phyloP scores from a whole-genome alignment of 2,113 vertebrate species.

The Psammodynastes pulverulentus region DNA sequence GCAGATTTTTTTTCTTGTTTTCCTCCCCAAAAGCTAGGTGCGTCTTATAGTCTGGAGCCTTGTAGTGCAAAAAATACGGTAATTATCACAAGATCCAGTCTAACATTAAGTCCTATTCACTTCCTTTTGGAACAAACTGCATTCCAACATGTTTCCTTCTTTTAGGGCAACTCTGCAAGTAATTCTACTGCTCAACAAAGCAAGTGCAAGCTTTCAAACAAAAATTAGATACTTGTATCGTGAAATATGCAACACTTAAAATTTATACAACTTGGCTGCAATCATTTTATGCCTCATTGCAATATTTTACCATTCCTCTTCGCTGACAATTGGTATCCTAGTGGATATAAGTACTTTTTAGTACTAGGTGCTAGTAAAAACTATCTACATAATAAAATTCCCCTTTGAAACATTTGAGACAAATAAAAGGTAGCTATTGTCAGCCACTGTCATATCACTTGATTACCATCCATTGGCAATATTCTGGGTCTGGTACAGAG shows the following conservation, averaged over 20 bases:
- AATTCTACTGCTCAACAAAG: neutral
- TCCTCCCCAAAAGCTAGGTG: too few relatives aligned
- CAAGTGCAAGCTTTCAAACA: neutral
- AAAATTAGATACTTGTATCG: neutral
- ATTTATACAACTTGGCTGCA: neutral
- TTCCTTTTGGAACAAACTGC: constrained; percentile 35
- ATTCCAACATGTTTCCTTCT: constrained; percentile 37
- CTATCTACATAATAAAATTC: neutral
- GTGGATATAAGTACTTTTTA: neutral
- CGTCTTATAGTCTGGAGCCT: too few relatives aligned
- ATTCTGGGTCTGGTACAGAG: neutral
- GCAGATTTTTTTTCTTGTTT: too few relatives aligned
- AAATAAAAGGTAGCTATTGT: neutral
- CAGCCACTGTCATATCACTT: neutral
- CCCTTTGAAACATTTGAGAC: neutral
- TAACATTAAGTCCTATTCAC: constrained; percentile 54
- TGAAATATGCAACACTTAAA: neutral
- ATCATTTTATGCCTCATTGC: neutral
- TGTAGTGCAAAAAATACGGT: too few relatives aligned
- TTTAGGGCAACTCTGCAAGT: constrained; percentile 41
- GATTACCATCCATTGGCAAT: neutral
- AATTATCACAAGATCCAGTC: constrained; percentile 54
- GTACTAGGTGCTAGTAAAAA: neutral
- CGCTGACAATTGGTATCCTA: neutral
- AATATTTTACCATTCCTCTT: neutral